Conservation (phyloP, 2,113 vertebrate genomes). For the Aspiorhynchus laticeps region DNA sequence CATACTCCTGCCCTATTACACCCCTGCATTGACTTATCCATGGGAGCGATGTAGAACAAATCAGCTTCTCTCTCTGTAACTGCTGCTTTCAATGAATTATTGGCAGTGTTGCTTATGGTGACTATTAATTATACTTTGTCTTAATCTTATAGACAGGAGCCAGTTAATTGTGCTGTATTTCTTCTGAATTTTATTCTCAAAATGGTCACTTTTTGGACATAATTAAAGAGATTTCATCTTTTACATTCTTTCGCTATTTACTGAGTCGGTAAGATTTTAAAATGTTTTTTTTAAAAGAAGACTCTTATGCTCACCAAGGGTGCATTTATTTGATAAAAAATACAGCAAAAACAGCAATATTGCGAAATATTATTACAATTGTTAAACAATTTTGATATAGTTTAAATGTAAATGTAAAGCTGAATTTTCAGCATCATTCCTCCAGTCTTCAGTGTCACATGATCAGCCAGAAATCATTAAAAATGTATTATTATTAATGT, state of each 20-base stretch:
- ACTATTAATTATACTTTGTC: slow-evolving; percentile 1
- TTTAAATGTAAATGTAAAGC: background rate
- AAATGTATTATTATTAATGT: too few species aligned
- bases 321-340: background rate
- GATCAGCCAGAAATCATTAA: background rate
- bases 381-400: background rate
- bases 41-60: background rate
- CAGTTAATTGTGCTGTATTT: background rate
- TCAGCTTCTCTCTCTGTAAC: background rate
- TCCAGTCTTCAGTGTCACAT: background rate
- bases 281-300: background rate
- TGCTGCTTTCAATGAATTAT: background rate
- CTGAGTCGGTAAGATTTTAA: background rate
- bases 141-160: background rate
- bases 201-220: background rate
- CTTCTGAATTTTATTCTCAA: background rate
- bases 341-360: background rate
- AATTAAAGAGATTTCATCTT: background rate
- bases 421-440: background rate
- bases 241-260: background rate
- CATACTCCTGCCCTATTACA: slow-evolving; percentile 4
- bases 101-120: background rate
- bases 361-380: background rate
- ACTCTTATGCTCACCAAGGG: background rate
- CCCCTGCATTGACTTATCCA: slow-evolving; percentile 17